Percentiles rank a stretch among this genome's conserved stretches.
phyloP scores from a whole-genome alignment of 2,888 invertebrate genomes.

The Megastigmus dorsalis region DNA sequence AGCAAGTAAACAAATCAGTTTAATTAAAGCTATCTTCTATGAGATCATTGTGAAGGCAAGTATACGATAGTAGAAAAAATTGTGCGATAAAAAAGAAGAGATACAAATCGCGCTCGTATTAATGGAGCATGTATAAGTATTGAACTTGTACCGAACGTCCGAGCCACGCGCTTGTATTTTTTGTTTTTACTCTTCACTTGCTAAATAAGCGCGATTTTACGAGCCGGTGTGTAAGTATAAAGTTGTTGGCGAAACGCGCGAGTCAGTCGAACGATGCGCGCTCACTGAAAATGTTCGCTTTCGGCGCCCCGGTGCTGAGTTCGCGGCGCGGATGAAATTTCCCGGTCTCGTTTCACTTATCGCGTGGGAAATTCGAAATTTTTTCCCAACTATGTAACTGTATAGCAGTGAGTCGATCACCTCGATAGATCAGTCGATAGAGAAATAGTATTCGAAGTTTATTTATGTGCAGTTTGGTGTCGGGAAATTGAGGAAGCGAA shows the following conservation, averaged over 20 bases:
- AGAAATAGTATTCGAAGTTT: background rate
- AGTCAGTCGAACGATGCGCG: conserved; percentile 27
- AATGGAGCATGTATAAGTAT: too few species aligned
- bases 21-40: too few species aligned
- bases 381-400: background rate
- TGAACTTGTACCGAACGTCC: too few species aligned
- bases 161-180: too few species aligned
- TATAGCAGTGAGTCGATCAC: too few species aligned
- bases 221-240: background rate
- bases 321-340: background rate
- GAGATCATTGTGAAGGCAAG: too few species aligned
- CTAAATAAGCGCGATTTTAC: conserved; percentile 19
- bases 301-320: background rate
- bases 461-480: background rate
- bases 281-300: conserved; percentile 29
- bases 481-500: background rate
- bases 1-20: too few species aligned
- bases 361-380: too few species aligned
- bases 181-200: background rate
- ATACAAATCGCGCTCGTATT: background rate
- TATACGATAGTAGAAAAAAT: too few species aligned
- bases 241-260: background rate
- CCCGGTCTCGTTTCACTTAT: too few species aligned
- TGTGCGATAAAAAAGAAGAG: background rate
- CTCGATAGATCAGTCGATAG: background rate